Percentiles rank a stretch among this genome's conserved stretches.
phyloP scores from a whole-genome alignment of 2,888 invertebrate species.

The Timandra comae region DNA sequence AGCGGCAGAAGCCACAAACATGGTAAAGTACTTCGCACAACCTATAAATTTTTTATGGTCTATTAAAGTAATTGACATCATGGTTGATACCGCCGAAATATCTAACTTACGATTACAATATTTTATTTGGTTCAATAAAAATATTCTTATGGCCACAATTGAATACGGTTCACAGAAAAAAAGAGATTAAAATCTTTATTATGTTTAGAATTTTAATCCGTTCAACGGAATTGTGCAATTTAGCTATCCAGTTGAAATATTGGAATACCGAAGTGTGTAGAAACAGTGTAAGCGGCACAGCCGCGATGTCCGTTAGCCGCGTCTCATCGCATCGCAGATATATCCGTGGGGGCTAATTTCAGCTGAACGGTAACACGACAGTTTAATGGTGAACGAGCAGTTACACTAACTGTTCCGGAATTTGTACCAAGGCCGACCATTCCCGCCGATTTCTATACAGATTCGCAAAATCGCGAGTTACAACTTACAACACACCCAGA shows the following conservation, averaged over 20 bases:
- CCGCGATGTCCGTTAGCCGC: conserved; percentile 34
- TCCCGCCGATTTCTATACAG: conserved; percentile 34
- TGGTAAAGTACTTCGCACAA: conserved; percentile 8
- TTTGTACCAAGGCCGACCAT: conserved; percentile 52
- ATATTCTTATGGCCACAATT: too few relatives aligned
- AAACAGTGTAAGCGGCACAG: conserved; percentile 32
- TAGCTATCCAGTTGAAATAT: conserved; percentile 25
- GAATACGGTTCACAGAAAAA: too few relatives aligned
- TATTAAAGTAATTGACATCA: conserved; percentile 22
- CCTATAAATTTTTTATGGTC: conserved; percentile 23
- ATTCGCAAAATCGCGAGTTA: conserved; percentile 26
- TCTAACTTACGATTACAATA: conserved; percentile 22
- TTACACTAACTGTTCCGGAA: conserved; percentile 50
- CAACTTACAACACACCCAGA: conserved; percentile 25
- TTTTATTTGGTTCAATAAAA: too few relatives aligned
- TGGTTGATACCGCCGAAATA: conserved; percentile 20
- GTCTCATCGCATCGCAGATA: conserved; percentile 24
- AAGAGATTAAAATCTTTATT: too few relatives aligned
- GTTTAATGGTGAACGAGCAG: conserved; percentile 42
- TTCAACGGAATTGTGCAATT: conserved; percentile 24
- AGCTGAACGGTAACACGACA: conserved; percentile 43
- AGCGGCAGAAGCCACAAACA: conserved; percentile 6
- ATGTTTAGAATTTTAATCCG: conserved; percentile 5
- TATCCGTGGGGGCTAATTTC: conserved; percentile 40
- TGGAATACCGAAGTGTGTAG: conserved; percentile 21